phyloP scores from a whole-genome alignment of 2,797 vertebrate genomes.

The Paguma larvata region DNA sequence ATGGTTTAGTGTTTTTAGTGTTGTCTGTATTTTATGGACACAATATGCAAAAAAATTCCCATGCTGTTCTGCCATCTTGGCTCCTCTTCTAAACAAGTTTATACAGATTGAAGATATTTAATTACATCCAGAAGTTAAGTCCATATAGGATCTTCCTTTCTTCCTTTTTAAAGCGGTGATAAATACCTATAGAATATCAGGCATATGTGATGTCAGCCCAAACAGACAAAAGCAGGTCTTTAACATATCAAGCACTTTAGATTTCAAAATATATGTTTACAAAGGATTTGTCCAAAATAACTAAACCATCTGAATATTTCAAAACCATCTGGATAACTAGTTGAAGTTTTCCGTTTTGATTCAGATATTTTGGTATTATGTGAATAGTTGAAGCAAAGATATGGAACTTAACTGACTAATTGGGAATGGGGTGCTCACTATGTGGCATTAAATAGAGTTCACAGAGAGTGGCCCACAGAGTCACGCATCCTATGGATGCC shows the following conservation, averaged over 20 bases:
- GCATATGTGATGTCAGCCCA: background rate
- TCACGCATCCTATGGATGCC: background rate
- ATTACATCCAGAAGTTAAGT: background rate
- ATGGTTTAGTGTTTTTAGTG: too few relatives aligned
- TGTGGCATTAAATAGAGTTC: background rate
- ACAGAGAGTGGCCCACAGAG: background rate
- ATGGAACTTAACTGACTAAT: background rate
- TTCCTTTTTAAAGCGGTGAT: background rate
- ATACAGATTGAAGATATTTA: background rate
- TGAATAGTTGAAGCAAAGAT: background rate
- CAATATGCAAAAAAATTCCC: too few relatives aligned
- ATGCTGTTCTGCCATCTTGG: too few relatives aligned
- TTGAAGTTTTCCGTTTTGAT: background rate
- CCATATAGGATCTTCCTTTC: background rate
- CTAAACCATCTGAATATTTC: background rate
- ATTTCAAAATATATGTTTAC: slow-evolving; percentile 12
- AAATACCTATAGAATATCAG: background rate
- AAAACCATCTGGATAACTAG: background rate
- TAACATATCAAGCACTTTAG: background rate
- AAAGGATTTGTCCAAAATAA: background rate
- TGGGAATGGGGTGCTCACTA: background rate
- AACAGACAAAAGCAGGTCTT: background rate
- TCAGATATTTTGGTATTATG: background rate
- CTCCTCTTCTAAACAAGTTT: background rate
- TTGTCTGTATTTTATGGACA: too few relatives aligned